Evolutionary conservation across 37 sponge, comb jelly and placozoan genomes (phyloP).

Genomic region (Tethya wilhelma): DNA sequence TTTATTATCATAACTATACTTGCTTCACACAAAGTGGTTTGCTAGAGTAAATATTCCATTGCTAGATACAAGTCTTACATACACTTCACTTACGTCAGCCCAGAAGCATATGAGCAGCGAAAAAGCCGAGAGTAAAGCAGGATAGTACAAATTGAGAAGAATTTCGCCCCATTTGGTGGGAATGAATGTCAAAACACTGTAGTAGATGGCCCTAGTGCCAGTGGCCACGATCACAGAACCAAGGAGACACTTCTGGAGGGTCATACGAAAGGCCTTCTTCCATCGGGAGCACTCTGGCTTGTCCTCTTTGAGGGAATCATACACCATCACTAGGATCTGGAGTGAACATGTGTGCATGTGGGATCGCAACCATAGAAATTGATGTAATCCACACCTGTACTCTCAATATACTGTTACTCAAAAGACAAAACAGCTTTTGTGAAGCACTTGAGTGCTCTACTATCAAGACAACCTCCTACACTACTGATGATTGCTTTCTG

Average conservation of each 20-base stretch:
- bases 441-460: too few relatives aligned
- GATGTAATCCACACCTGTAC: neutral
- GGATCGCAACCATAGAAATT: too few relatives aligned
- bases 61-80: too few relatives aligned
- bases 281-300: conserved; percentile 12
- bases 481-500: too few relatives aligned
- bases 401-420: neutral
- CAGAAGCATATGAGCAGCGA: conserved; percentile 69
- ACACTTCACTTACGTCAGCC: conserved; percentile 48
- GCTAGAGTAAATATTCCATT: too few relatives aligned
- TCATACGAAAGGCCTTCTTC: conserved; percentile 66
- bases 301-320: conserved; percentile 29
- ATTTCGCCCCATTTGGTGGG: conserved; percentile 54
- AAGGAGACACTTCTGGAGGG: conserved; percentile 54
- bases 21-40: too few relatives aligned
- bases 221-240: conserved; percentile 70
- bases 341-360: too few relatives aligned
- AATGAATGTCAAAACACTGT: conserved; percentile 37
- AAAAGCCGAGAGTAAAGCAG: conserved; percentile 63
- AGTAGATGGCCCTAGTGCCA: conserved; percentile 71
- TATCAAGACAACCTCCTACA: too few relatives aligned
- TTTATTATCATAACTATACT: too few relatives aligned
- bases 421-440: neutral
- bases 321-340: conserved; percentile 58
- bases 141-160: conserved; percentile 56